Base-by-base conservation (phyloP, 2,888 invertebrate genomes). In the Drosophila paracracens region DNA sequence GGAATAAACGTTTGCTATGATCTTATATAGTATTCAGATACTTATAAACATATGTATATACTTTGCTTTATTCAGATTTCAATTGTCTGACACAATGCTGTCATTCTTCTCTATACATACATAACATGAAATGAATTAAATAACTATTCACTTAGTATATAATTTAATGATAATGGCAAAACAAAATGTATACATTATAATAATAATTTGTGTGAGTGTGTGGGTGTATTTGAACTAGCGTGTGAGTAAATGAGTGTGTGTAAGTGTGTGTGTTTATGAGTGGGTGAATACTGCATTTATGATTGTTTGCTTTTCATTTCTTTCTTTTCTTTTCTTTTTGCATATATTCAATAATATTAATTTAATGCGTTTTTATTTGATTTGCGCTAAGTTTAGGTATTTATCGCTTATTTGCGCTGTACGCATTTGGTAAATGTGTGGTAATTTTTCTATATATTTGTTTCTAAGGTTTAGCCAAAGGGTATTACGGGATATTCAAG, bases 61-160 rank as follows among this genome's bases (percentile, higher is more conserved):
- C 50, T 71, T 74, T 70, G 62, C 79, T 81, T 81, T 81, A 81
- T 81, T 81, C 80, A 78, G 79, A 76, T 79, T 79, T 79, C 70
- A 76, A 79, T 79, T 79, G 76, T 76, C 79, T 79, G 79, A 74
- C 67, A 79, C 79, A 79, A 79, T 79, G 62, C 54, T 64, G 64
- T 63, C 60, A 27, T 56, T 75, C 66, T 40, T 64, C 70, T 68
- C 68, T 81, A 81, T 81, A 81, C 79, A 81, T 81, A 81, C 74
- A 81, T 81, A 81, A 81, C 81, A 81, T 79, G 71, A 81, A 81
- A 72, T 79, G 81, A 81, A 81, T 81, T 76, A 73, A 81, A 81
- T 81, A 81, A 81, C 81, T 81, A 76, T 74, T 74, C 60, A 66
- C 81, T 81, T 81, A 81, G 38, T 46, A 58, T 62, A 71, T 73